phyloP scores from a whole-genome alignment of 2,113 vertebrate genomes.

The Todiramphus saurophagus region DNA sequence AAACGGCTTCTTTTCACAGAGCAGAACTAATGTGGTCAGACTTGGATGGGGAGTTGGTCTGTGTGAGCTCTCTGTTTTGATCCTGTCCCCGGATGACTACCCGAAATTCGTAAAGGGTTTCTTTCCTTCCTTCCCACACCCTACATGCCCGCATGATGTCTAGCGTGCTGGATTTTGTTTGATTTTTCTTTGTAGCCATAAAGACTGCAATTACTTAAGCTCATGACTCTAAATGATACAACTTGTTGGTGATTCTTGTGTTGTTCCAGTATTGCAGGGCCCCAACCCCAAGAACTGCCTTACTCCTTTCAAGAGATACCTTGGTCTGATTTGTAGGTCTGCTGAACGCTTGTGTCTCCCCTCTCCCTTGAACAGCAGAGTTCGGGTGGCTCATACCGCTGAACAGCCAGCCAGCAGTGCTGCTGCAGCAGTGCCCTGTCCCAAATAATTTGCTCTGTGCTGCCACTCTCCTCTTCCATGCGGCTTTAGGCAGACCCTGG shows the following conservation, averaged over 20 bases:
- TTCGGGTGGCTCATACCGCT: not conserved
- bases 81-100: not conserved
- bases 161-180: not conserved
- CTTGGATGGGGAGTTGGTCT: not conserved
- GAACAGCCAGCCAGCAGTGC: not conserved
- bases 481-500: not conserved
- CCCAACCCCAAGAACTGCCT: not conserved
- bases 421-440: not conserved
- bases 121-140: not conserved
- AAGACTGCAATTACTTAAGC: not conserved
- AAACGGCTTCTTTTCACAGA: not conserved
- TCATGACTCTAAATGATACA: not conserved
- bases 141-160: not conserved
- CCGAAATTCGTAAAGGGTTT: not conserved
- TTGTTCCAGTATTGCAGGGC: accelerated
- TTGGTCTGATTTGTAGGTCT: not conserved
- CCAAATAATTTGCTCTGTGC: not conserved
- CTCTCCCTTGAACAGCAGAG: not conserved
- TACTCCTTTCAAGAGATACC: not conserved
- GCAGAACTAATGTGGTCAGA: not conserved
- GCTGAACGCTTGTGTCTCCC: not conserved
- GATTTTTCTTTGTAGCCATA: not conserved
- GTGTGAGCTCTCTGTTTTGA: not conserved
- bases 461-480: not conserved
- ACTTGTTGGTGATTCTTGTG: not conserved